Percentiles rank a stretch among this genome's conserved stretches.
Evolutionary conservation across 2,797 vertebrate genomes (phyloP).

Genomic region (Sorex maritimensis): DNA sequence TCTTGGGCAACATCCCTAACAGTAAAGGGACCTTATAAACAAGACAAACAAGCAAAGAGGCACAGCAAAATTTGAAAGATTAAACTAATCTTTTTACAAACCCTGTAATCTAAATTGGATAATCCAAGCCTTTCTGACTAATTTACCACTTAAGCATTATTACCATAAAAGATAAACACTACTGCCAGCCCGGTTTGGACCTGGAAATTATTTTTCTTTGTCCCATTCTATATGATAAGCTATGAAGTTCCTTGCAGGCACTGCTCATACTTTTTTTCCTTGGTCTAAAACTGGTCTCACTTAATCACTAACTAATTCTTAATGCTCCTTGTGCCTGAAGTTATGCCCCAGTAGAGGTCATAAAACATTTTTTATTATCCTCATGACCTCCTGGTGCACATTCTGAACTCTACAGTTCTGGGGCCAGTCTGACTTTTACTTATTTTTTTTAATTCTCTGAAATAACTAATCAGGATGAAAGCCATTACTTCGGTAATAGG

Average conservation of each 20-base stretch:
- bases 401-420: conserved; percentile 67
- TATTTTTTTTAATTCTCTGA: conserved; percentile 65
- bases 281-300: conserved; percentile 58
- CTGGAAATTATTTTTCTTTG: conserved; percentile 54
- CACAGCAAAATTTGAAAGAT: conserved; percentile 46
- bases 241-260: conserved; percentile 24
- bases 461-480: conserved; percentile 71
- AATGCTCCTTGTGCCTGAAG: conserved; percentile 55
- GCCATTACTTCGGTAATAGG: conserved; percentile 43
- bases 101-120: conserved; percentile 6
- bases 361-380: conserved; percentile 64
- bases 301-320: conserved; percentile 76
- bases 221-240: conserved; percentile 2
- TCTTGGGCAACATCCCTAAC: conserved; percentile 57
- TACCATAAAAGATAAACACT: conserved; percentile 3
- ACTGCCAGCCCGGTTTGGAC: conserved; percentile 42
- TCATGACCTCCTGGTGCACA: conserved; percentile 36
- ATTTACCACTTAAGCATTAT: conserved; percentile 55
- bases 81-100: conserved; percentile 47
- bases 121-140: conserved; percentile 43
- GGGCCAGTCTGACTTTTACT: conserved; percentile 64
- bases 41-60: conserved; percentile 58
- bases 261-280: not conserved
- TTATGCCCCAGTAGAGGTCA: conserved; percentile 22
- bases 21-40: conserved; percentile 57